Percentiles rank a stretch among this genome's conserved stretches.
phyloP scores from a whole-genome alignment of 2,888 invertebrate genomes.

The Metellina segmentata region DNA sequence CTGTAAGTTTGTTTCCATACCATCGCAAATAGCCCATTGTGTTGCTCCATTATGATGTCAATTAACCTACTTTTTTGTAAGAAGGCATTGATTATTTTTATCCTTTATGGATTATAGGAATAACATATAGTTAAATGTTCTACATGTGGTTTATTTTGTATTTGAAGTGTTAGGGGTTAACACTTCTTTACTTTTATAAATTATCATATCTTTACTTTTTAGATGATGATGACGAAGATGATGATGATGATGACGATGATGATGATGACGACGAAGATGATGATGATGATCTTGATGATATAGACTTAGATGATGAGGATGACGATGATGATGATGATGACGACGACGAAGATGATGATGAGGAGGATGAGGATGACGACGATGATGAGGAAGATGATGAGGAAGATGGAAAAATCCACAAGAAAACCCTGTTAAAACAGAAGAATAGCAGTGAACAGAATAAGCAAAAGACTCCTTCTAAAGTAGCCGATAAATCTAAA shows the following conservation, averaged over 20 bases:
- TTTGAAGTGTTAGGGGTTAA: not conserved
- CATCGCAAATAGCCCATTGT: no score
- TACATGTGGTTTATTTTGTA: not conserved
- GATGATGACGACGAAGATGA: conserved; percentile 82
- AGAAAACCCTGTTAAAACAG: conserved; percentile 9
- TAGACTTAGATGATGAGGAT: conserved; percentile 85
- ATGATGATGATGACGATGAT: conserved; percentile 84
- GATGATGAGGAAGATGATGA: conserved; percentile 61
- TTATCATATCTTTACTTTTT: not conserved
- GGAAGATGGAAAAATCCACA: conserved; percentile 25
- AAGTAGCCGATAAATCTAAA: conserved; percentile 3
- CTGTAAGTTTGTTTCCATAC: no score
- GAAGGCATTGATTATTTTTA: no score
- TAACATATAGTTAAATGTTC: not conserved
- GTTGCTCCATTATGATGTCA: no score
- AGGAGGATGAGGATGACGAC: conserved; percentile 48
- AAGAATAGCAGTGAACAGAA: not conserved
- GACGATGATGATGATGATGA: conserved; percentile 78
- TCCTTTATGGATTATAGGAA: no score
- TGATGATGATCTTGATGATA: conserved; percentile 77
- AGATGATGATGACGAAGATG: not conserved
- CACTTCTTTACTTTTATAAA: not conserved
- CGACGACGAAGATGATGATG: conserved; percentile 70
- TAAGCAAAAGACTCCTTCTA: conserved; percentile 31
- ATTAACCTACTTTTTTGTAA: no score